Percentiles rank a stretch among this genome's conserved stretches.
These are phyloP conservation scores for Chrysopilus asiliformis DNA, from an alignment of 2,888 invertebrate genomes.

Conservation along the genomic window DNA sequence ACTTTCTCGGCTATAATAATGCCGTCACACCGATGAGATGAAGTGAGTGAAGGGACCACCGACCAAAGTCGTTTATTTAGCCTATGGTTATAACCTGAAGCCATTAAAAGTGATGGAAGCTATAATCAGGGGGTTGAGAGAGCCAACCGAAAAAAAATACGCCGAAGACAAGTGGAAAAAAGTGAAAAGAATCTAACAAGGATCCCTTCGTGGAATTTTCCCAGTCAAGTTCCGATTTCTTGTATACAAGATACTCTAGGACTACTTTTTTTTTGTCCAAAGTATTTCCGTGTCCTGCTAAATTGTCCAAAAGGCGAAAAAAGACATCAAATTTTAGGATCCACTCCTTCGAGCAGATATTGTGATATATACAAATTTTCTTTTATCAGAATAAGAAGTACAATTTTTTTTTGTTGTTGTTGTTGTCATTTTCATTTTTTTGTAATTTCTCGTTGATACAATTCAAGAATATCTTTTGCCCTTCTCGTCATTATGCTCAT, in stretches of 20 bases:
- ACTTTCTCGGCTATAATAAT: too few species aligned
- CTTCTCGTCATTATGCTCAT: constrained; percentile 11
- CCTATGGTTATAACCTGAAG: constrained; percentile 13
- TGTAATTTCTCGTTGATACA: background rate
- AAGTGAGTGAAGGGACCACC: constrained; percentile 8
- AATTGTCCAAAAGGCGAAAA: constrained; percentile 13
- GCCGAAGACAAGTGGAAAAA: too few species aligned
- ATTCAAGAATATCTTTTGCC: constrained; percentile 3
- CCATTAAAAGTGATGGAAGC: constrained; percentile 15
- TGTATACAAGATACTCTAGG: too few species aligned
- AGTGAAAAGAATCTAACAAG: too few species aligned
- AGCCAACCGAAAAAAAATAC: too few species aligned
- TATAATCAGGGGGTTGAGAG: constrained; percentile 9
- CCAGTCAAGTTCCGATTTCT: too few species aligned
- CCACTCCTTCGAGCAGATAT: constrained; percentile 5
- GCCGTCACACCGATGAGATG: too few species aligned
- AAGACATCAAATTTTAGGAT: constrained; percentile 14
- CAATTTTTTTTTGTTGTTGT: constrained; percentile 7
- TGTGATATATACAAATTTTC: constrained; percentile 5
- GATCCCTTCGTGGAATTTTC: too few species aligned
- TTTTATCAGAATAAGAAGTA: background rate
- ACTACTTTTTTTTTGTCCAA: constrained; percentile 5
- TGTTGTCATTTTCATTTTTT: constrained; percentile 3
- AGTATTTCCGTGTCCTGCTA: constrained; percentile 5
- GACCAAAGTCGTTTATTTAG: constrained; percentile 12